Conservation (phyloP, 2,888 invertebrate genomes). For the Flexamia atlantica region DNA sequence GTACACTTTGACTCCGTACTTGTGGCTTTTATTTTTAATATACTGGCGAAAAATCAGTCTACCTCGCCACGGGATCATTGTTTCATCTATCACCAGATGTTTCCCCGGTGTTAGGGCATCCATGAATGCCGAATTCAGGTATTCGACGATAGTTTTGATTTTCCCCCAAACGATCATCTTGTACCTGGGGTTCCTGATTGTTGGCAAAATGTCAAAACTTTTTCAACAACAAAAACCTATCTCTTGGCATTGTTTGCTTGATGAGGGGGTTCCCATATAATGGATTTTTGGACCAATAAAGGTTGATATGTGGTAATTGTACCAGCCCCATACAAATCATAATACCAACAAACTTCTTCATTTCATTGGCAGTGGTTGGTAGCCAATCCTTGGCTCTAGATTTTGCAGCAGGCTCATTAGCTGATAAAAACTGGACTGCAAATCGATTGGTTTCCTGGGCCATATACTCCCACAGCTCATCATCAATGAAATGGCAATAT, state of each 20-base stretch:
- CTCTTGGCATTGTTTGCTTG: not conserved
- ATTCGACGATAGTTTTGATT: no score
- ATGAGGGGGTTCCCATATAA: not conserved
- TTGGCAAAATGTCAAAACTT: not conserved
- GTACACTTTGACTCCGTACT: not conserved
- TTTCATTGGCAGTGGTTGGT: not conserved
- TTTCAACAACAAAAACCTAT: not conserved
- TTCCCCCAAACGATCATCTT: no score
- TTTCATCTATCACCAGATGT: no score
- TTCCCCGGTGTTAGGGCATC: no score
- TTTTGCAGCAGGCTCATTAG: not conserved
- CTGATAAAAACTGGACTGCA: not conserved
- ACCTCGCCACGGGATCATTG: no score
- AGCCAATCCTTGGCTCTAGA: constrained; percentile 21
- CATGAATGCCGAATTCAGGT: no score
- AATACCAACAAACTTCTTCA: constrained; percentile 8
- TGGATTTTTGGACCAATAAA: not conserved
- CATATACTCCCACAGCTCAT: not conserved
- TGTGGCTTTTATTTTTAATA: not conserved
- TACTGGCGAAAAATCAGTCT: no score
- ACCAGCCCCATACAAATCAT: not conserved
- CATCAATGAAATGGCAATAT: not conserved
- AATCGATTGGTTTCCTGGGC: not conserved
- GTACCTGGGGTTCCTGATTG: not conserved
- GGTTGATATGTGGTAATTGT: not conserved